Base-by-base conservation (phyloP, 2,113 vertebrate genomes). In the Oriolus oriolus region DNA sequence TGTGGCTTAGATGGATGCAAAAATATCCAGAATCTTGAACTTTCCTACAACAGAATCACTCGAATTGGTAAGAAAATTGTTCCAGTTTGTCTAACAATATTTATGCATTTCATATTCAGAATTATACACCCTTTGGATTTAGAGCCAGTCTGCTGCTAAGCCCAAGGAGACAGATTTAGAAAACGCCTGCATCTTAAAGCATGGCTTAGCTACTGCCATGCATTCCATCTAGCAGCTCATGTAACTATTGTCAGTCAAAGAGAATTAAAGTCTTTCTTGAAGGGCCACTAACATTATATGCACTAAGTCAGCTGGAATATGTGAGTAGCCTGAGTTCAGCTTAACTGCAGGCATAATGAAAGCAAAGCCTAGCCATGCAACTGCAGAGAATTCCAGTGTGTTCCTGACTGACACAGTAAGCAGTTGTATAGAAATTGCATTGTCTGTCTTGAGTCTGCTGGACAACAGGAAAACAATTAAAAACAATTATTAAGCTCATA, bases 11-110 rank as follows among this genome's bases (percentile, higher is more conserved):
- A 96, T 57, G 98, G 98, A n/a, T 99, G 98, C 68, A 97, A 91
- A 84, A 98, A 98, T 96, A 93, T 99, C 63, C 96, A 95, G 16
- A 95, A 96, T 86, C 98, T 99, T 77, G 98, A 99, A 89, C 94
- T 99, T 50, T 99, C 99, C 7, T 94, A 98, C 95, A 99, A 99
- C 89, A 98, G 94, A 97, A 98, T 99, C 95, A 99, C 98, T 27
- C 98, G 98, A 93, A 98, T 99, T 69, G 98, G 99, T 99, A 98
- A 98, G 99, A 81, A 82, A 53, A 39, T 1, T 10, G 65, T 52
- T 79, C 37, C 16, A 69, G 3, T 64, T 83, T 85, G 4, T 86
- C 14, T 57, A 73, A 49, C 20, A 79, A 5, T 85, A 60, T 54
- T 83, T 77, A 13, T 77, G 21, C 4, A 33, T 22, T 42, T 93